Percentiles rank a stretch among this genome's conserved stretches.
phyloP scores from a whole-genome alignment of 2,113 vertebrate species.

The Ptychochromis oligacanthus region DNA sequence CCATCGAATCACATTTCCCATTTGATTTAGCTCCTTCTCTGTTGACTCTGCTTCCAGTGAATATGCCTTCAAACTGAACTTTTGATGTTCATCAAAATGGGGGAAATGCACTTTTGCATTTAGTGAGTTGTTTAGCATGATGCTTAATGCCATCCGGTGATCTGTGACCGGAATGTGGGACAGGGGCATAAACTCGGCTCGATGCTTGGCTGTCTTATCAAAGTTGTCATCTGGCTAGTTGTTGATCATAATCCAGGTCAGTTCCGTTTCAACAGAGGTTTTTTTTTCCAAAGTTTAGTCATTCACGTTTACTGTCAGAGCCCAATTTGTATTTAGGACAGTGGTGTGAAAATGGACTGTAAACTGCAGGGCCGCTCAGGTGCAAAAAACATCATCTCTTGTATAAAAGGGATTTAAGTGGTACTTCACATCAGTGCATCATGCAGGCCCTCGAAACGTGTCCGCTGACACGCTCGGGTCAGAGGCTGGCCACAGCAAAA shows the following conservation, averaged over 20 bases:
- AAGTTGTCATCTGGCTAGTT: background rate
- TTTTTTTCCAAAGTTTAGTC: background rate
- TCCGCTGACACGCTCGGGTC: slow-evolving; percentile 5
- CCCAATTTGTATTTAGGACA: background rate
- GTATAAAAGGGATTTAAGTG: background rate
- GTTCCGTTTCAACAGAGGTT: background rate
- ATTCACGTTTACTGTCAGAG: background rate
- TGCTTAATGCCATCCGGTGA: background rate
- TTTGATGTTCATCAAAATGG: background rate
- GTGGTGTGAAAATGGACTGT: background rate
- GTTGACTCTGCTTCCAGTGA: background rate
- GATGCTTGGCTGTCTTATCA: too few relatives aligned
- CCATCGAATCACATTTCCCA: background rate
- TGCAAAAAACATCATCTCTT: background rate
- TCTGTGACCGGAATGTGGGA: background rate
- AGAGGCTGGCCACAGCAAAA: background rate
- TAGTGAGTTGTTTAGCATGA: background rate
- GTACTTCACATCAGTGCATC: background rate
- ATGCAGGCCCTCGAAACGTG: background rate
- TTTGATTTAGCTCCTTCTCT: background rate
- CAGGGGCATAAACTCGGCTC: background rate
- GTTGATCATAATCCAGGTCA: background rate
- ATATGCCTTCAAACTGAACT: background rate
- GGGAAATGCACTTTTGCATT: background rate
- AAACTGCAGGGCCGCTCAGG: background rate